A percentile compares a stretch with the other conserved stretches of the same genome.
These are phyloP conservation scores for Drosophila diplacantha DNA, from an alignment of 2,888 invertebrate species.

Conservation along the genomic window DNA sequence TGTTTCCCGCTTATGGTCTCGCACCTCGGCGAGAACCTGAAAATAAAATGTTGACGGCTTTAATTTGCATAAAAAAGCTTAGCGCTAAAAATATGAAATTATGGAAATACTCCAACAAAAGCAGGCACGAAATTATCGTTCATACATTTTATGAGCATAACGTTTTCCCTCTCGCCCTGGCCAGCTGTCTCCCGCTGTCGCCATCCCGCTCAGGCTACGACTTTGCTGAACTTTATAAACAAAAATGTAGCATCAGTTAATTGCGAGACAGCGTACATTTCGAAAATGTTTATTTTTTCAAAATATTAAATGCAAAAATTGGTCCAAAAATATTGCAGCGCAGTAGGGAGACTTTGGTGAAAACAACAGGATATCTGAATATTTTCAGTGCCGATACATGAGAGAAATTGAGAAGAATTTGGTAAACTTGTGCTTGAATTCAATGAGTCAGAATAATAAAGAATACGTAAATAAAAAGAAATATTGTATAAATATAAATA, in stretches of 20 bases:
- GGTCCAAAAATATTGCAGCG: conserved; percentile 16
- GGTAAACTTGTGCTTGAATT: background rate
- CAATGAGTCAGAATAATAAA: conserved; percentile 15
- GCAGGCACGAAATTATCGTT: conserved; percentile 37
- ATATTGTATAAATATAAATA: background rate
- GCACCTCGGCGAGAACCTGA: conserved; percentile 26
- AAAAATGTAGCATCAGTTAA: conserved; percentile 12
- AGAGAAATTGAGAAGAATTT: background rate
- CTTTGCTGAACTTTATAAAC: conserved; percentile 26
- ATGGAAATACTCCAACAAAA: conserved; percentile 41
- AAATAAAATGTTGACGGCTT: conserved; percentile 42
- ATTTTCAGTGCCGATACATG: conserved; percentile 2
- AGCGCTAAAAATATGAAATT: conserved; percentile 38
- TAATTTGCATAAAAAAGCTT: conserved; percentile 41
- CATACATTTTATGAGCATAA: conserved; percentile 44
- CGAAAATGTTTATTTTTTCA: conserved; percentile 21
- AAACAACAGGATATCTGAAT: conserved; percentile 20
- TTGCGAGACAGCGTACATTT: conserved; percentile 9
- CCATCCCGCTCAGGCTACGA: conserved; percentile 5
- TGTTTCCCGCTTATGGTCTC: conserved; percentile 26
- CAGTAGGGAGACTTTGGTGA: conserved; percentile 14
- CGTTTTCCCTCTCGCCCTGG: conserved; percentile 5
- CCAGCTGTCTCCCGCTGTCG: background rate
- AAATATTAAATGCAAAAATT: conserved; percentile 16
- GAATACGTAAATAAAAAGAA: background rate